These are phyloP conservation scores for Poecilus cupreus DNA, from an alignment of 2,888 invertebrate genomes.

Conservation along the genomic window DNA sequence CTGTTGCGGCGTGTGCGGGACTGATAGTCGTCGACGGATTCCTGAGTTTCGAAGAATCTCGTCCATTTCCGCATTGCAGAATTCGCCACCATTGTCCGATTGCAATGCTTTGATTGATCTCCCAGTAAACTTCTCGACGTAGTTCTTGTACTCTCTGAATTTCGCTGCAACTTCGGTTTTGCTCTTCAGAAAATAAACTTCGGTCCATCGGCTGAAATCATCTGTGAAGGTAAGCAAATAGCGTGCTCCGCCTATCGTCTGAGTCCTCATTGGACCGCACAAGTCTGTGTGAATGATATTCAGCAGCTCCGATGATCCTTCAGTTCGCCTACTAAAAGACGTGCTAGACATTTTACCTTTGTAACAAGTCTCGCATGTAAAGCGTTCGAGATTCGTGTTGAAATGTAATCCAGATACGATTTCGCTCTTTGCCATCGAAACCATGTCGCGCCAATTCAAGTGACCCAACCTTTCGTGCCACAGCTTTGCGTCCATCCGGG, in stretches of 20 bases:
- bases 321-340: neutral
- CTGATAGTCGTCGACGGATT: too few relatives aligned
- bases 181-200: neutral
- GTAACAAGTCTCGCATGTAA: neutral
- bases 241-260: neutral
- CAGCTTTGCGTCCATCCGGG: too few relatives aligned
- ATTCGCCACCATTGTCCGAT: neutral
- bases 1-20: neutral
- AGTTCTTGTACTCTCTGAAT: neutral
- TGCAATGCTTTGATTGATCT: neutral
- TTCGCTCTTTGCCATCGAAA: neutral
- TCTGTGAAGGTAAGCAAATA: neutral
- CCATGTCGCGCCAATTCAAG: neutral
- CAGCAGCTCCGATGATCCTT: neutral
- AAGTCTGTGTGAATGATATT: neutral
- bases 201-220: neutral
- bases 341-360: neutral
- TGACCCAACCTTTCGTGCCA: neutral
- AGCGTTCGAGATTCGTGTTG: neutral
- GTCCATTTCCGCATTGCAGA: neutral
- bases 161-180: neutral
- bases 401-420: neutral
- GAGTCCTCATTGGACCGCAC: neutral
- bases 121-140: neutral
- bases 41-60: too few relatives aligned